Evolutionary conservation across 2,113 vertebrate genomes (phyloP), one percentile per base, ranked within the genome.

Genomic region (Mesitornis unicolor): DNA sequence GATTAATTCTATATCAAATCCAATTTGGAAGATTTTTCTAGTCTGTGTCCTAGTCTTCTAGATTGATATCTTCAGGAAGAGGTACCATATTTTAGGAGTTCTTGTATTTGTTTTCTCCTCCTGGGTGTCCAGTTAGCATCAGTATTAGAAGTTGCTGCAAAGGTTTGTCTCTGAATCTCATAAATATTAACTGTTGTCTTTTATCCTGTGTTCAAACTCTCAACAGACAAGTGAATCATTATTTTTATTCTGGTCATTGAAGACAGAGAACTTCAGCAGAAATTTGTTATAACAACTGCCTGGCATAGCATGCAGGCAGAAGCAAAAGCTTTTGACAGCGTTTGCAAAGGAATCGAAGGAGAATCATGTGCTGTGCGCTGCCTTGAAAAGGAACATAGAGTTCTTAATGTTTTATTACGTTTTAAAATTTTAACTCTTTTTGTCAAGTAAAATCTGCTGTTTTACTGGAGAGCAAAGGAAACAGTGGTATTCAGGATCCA

Each of bases 291-390:
- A 87, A 50, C 33, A 78, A 63, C 51, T 74, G 82, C 33, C 69
- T 91, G 43, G 64, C 47, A 11, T 60, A 79, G 82, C 68, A 67
- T 26, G 18, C 77, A 80, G 29, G 45, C 64, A 90, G 59, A 83
- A 80, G 71, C 48, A 84, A 95, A 91, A 93, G 85, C 47, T 91
- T 96, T 67, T 96, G 95, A 90, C 87, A 94, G 35, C 3, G 2
- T 88, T 88, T 88, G 38, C 59, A 85, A 21, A 80, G 54, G 33
- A 85, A 74, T 85, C 90, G 76, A 63, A 87, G 47, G 78, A 73
- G 60, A 83, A 47, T 73, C 13, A 26, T 50, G 71, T 87, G 33
- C 90, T 83, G 59, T 90, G 59, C 63, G 29, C 45, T 74, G 76
- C 65, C 79, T 86, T 60, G 50, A 50, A 84, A 92, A 63, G 50